Evolutionary conservation across 2,888 invertebrate species (phyloP), one percentile per base, ranked within the genome.

Genomic region (Orthosia gracilis): DNA sequence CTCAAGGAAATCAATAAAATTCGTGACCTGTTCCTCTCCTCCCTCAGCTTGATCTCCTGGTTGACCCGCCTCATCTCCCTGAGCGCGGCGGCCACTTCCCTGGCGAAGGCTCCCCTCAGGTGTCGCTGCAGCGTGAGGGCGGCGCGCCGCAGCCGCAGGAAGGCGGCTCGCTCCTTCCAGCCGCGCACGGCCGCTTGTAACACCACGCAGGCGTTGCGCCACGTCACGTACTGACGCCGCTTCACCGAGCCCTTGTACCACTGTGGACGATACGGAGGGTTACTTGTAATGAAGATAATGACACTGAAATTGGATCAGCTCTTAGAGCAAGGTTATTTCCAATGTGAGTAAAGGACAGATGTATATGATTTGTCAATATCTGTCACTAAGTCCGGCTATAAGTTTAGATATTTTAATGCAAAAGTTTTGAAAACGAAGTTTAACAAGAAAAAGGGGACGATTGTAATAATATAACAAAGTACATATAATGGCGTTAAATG

Each of bases 41-140:
- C 98, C 21, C 98, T 96, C 85, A 98, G 97, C 79, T 98, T 97
- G 97, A 98, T 98, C 96, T 98, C 98, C 90, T 98, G 98, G 92
- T 98, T 98, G 73, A 98, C 98, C 40, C 98, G 95, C 83, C 97
- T 97, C 98, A 99, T 99, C 96, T 99, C 99, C 11, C 98, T 94
- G 78, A 99, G 93, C 0, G 99, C 99, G 1, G 98, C 97, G 0
- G 99, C 99, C 75, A 97, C 98, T 94, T 99, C 99, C 80, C 99
- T 96, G 0, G 99, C 99, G 94, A 99, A 99, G 87, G 98, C 98
- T 4, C 99, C 99, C 15, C 99, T 96, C 80, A 99, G 94, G 92
- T 98, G 98, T 76, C 98, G 97, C 95, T 99, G 99, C 82, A 99
- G 98, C 23, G 98, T 98, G 85, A 99, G 97, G 0, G 98, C 98